Base-by-base conservation (phyloP, 2,113 vertebrate species). In the Gavia stellata region DNA sequence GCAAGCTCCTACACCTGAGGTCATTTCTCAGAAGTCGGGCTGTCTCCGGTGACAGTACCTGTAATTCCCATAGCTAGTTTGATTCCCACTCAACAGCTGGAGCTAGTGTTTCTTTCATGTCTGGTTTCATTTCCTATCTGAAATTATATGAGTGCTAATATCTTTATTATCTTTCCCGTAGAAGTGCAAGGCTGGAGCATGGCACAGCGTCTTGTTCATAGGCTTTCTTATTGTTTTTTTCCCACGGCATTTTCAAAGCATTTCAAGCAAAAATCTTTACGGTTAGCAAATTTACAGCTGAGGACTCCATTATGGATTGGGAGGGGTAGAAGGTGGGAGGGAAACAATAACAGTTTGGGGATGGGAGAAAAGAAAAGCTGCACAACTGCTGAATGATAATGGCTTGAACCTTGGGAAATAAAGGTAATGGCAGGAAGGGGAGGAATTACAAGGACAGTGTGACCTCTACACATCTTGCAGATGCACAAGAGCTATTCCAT, bases 251-350 rank as follows among this genome's bases (percentile, higher is more conserved):
- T 96, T 97, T 96, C 88, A 81, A 91, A 96, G 94, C 91, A 91
- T 81, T 95, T 95, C 87, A 85, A 91, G 85, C 84, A 97, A 97
- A 96, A 97, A 90, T 85, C 86, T 88, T 84, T 75, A 88, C 9
- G 52, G 93, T 97, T 97, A 97, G 96, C 93, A 94, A 97, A 95
- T 97, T 97, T 96, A 97, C 80, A 95, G 96, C 92, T 90, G 94
- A 97, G 89, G 87, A 94, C 79, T 96, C 89, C 81, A 81, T 96
- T 94, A 96, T 0, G 3, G 80, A 44, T 75, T 0, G 0, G 58
- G 66, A 88, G 82, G 49, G 70, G 81, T 40, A 56, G 88, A 65
- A 94, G 61, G 90, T 73, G 88, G 90, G 90, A 94, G 82, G 84
- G 94, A 89, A 88, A 88, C 25, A 71, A 61, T 72, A 94, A 91